phyloP scores from a whole-genome alignment of 2,888 invertebrate species.

The Hololepta plana region DNA sequence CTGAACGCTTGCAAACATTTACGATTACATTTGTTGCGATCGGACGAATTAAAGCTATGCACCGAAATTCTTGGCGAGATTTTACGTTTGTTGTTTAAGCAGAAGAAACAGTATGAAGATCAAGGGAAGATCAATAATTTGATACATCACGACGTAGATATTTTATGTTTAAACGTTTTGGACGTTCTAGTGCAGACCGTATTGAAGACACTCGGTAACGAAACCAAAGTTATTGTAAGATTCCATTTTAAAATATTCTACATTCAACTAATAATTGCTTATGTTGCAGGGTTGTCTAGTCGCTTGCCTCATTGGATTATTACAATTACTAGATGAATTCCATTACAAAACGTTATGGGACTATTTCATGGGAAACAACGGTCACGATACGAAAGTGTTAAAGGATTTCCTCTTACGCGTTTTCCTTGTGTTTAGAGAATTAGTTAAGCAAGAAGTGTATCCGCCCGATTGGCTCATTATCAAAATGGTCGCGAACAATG shows the following conservation, averaged over 20 bases:
- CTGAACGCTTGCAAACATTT: conserved; percentile 73
- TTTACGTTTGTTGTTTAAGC: conserved; percentile 42
- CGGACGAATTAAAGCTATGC: conserved; percentile 68
- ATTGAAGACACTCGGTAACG: conserved; percentile 61
- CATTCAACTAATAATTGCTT: conserved; percentile 6
- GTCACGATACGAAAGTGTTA: conserved; percentile 59
- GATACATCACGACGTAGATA: conserved; percentile 64
- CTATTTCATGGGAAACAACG: conserved; percentile 45
- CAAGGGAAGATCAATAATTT: conserved; percentile 40
- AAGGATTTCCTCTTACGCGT: conserved; percentile 76
- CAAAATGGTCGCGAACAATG: conserved; percentile 73
- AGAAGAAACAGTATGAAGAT: conserved; percentile 28
- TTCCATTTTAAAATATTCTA: conserved; percentile 4
- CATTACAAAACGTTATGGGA: conserved; percentile 81
- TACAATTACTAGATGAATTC: conserved; percentile 72
- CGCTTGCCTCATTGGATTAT: conserved; percentile 66
- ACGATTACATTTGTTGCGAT: conserved; percentile 59
- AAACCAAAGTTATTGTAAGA: conserved; percentile 18
- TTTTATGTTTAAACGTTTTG: conserved; percentile 59
- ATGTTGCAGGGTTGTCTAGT: conserved; percentile 59
- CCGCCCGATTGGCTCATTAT: conserved; percentile 84
- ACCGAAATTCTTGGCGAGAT: conserved; percentile 79
- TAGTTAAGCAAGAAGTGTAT: conserved; percentile 65
- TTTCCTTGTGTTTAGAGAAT: conserved; percentile 60
- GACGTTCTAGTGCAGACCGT: conserved; percentile 78